Conservation (phyloP, 2,888 invertebrate species). For the Ceratothoa steindachneri region DNA sequence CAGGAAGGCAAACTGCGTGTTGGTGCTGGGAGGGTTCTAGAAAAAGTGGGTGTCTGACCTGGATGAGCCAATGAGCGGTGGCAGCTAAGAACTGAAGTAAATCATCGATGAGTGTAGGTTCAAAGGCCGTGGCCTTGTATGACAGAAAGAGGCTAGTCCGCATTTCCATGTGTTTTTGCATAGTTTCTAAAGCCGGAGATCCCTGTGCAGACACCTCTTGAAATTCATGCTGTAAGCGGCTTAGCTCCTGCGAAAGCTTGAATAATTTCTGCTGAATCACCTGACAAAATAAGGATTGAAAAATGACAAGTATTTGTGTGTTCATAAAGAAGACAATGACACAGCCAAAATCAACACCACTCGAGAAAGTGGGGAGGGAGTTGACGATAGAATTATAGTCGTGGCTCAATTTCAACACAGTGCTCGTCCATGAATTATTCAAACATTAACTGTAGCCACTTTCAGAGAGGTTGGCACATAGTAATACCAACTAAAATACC, state of each 20-base stretch:
- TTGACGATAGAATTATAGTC: too few relatives aligned
- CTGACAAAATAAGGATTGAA: constrained; percentile 32
- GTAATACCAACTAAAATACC: too few relatives aligned
- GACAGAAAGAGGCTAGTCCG: constrained; percentile 46
- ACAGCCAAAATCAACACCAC: too few relatives aligned
- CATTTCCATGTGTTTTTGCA: constrained; percentile 53
- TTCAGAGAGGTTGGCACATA: too few relatives aligned
- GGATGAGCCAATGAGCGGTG: constrained; percentile 78
- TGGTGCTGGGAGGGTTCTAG: too few relatives aligned
- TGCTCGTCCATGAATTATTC: too few relatives aligned
- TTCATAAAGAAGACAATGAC: neutral
- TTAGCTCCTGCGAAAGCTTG: constrained; percentile 62
- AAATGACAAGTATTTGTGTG: neutral
- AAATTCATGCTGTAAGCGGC: constrained; percentile 69
- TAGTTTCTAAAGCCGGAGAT: constrained; percentile 58
- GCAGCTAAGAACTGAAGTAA: constrained; percentile 73
- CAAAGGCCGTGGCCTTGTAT: constrained; percentile 64
- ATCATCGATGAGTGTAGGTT: constrained; percentile 67
- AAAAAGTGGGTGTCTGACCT: constrained; percentile 60
- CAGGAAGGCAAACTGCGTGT: too few relatives aligned
- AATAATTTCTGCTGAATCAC: constrained; percentile 57
- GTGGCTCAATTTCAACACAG: too few relatives aligned
- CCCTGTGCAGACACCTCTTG: constrained; percentile 63
- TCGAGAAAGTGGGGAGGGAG: too few relatives aligned
- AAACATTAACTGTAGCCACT: too few relatives aligned